Conservation (phyloP, 1,140 invertebrate species). For the Drosophila pruinosa region DNA sequence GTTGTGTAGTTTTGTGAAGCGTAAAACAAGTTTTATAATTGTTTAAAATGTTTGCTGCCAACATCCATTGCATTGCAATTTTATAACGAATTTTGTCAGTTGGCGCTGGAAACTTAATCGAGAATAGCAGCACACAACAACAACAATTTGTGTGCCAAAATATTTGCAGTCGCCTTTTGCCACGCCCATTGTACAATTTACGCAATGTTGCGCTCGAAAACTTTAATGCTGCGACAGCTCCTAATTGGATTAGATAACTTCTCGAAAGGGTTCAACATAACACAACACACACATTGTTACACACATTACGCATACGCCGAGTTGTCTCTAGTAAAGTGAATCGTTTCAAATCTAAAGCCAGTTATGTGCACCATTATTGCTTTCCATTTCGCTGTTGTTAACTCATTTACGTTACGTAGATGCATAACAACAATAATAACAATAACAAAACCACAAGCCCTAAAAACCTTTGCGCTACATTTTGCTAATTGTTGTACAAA, state of each 20-base stretch:
- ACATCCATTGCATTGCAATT: slow-evolving; percentile 71
- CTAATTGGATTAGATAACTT: slow-evolving; percentile 79
- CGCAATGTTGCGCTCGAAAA: slow-evolving; percentile 56
- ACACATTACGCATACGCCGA: slow-evolving; percentile 42
- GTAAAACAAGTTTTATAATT: slow-evolving; percentile 81
- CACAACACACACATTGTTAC: background rate
- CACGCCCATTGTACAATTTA: slow-evolving; percentile 41
- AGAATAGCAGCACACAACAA: slow-evolving; percentile 51
- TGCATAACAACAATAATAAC: slow-evolving; percentile 32
- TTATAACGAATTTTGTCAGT: slow-evolving; percentile 81
- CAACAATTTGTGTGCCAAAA: slow-evolving; percentile 49
- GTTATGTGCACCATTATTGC: slow-evolving; percentile 63
- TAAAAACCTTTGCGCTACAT: slow-evolving; percentile 51
- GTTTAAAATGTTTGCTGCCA: slow-evolving; percentile 75
- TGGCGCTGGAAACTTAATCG: slow-evolving; percentile 75
- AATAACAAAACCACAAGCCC: slow-evolving; percentile 13
- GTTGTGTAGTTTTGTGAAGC: slow-evolving; percentile 68
- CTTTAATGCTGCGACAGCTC: slow-evolving; percentile 67
- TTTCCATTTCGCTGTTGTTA: slow-evolving; percentile 47
- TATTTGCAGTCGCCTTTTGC: slow-evolving; percentile 22
- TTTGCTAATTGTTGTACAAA: slow-evolving; percentile 70
- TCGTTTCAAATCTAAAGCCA: slow-evolving; percentile 53
- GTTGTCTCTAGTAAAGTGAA: slow-evolving; percentile 49
- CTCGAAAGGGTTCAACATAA: slow-evolving; percentile 65
- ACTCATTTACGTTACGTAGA: slow-evolving; percentile 63